Base-by-base conservation (phyloP, 2,113 vertebrate genomes). In the Cyprinodon brontotheroides region DNA sequence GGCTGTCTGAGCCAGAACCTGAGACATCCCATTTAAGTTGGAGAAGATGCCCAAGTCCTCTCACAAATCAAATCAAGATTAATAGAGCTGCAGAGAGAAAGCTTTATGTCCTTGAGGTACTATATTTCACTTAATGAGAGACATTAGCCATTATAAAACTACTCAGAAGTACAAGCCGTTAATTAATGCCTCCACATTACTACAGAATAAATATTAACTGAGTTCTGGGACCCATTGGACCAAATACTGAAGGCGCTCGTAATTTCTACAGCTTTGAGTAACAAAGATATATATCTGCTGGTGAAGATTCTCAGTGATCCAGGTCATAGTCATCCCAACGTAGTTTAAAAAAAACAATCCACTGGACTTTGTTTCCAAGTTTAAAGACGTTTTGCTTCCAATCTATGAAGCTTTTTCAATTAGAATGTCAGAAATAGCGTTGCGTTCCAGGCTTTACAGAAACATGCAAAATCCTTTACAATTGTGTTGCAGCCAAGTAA, bases 121-220 rank as follows among this genome's bases (percentile, higher is more conserved):
- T 94, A 91, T 93, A 87, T 94, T 91, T 94, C 82, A 90, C 91
- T 94, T 95, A 94, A 95, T 95, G 93, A 95, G 90, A 83, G 77
- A 93, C 92, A 94, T 95, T 95, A 95, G 91, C 89, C 66, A 89
- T 93, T 91, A 95, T 95, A 93, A 93, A 94, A 93, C 91, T 92
- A 93, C 92, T 92, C 89, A 94, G 89, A 93, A 94, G 92, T 92
- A 92, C 93, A 93, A 94, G 89, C 89, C 86, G 88, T 88, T 93
- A 94, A 94, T 93, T 94, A 94, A 92, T 87, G 91, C 92, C 80
- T 93, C 86, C 84, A 84, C 89, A 91, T 93, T 89, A 93, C 83
- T 86, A 85, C 72, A 81, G 89, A 89, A 89, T 85, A 86, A 84
- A 78, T 90, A 91, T 84, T 15, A 91, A 92, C 90, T 75, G 86